A percentile compares a stretch with the other conserved stretches of the same genome.
Evolutionary conservation across 2,797 vertebrate species (phyloP).

Genomic region (Morus bassanus): DNA sequence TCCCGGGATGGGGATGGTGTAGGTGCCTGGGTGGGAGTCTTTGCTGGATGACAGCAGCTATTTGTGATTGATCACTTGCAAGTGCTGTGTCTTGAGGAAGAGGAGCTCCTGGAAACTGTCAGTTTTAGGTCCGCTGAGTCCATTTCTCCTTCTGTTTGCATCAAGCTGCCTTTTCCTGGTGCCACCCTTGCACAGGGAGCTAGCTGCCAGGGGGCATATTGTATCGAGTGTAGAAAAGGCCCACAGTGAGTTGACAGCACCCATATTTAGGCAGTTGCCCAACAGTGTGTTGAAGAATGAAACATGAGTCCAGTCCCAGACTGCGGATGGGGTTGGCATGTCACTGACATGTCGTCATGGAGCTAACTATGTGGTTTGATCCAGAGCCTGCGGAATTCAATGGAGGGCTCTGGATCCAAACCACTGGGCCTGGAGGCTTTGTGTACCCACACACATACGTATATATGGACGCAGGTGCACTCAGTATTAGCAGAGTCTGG

Average conservation of each 20-base stretch:
- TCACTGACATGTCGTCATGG: not conserved
- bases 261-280: not conserved
- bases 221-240: not conserved
- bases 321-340: rapidly evolving
- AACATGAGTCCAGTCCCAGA: rapidly evolving
- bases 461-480: not conserved
- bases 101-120: not conserved
- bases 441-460: rapidly evolving
- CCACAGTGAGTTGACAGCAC: not conserved
- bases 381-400: not conserved
- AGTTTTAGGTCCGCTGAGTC: not conserved
- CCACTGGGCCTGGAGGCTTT: not conserved
- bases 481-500: not conserved
- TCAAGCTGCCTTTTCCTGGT: not conserved
- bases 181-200: not conserved
- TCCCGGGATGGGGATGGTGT: not conserved
- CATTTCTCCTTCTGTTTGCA: not conserved
- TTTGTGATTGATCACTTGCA: not conserved
- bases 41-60: not conserved
- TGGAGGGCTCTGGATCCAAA: not conserved
- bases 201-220: not conserved
- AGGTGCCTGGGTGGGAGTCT: not conserved
- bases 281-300: not conserved
- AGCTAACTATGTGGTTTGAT: not conserved
- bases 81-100: not conserved